These are phyloP conservation scores for Caenorhabditis drosophilae DNA, from an alignment of 2,888 invertebrate species.

Conservation along the genomic window DNA sequence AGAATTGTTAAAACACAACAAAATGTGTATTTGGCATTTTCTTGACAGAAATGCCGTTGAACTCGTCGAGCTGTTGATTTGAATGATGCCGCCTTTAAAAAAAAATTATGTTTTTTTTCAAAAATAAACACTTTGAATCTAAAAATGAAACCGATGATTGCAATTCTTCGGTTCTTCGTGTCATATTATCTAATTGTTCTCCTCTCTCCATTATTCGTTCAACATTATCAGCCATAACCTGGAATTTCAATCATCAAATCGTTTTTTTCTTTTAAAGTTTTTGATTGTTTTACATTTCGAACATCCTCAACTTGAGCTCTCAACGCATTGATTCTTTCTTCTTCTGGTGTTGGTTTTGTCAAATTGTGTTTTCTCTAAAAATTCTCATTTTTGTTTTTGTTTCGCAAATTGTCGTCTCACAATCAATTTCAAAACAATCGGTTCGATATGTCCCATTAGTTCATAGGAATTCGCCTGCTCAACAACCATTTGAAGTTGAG, in stretches of 20 bases:
- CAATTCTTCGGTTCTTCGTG: slow-evolving; percentile 52
- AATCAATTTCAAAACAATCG: slow-evolving; percentile 30
- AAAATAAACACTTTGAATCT: neutral
- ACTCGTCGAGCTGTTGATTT: slow-evolving; percentile 62
- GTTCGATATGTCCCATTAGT: slow-evolving; percentile 23
- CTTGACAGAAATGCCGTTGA: slow-evolving; percentile 63
- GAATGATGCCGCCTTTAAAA: slow-evolving; percentile 55
- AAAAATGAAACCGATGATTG: slow-evolving; percentile 36
- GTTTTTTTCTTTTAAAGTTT: slow-evolving; percentile 1
- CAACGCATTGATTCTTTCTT: slow-evolving; percentile 28
- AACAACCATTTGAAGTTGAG: slow-evolving; percentile 35
- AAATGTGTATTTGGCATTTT: slow-evolving; percentile 66
- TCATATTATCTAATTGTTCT: slow-evolving; percentile 64
- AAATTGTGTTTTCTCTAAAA: slow-evolving; percentile 37
- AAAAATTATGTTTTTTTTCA: neutral
- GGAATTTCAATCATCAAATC: slow-evolving; percentile 9
- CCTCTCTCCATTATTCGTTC: slow-evolving; percentile 64
- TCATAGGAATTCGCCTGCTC: slow-evolving; percentile 25
- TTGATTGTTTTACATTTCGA: slow-evolving; percentile 10
- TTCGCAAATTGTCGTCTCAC: no score
- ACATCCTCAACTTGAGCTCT: slow-evolving; percentile 38
- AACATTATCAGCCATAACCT: slow-evolving; percentile 67
- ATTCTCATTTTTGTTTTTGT: neutral
- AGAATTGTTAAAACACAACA: slow-evolving; percentile 43
- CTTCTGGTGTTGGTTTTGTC: slow-evolving; percentile 11